Evolutionary conservation across 2,888 invertebrate genomes (phyloP).

Genomic region (Cosmia trapezina): DNA sequence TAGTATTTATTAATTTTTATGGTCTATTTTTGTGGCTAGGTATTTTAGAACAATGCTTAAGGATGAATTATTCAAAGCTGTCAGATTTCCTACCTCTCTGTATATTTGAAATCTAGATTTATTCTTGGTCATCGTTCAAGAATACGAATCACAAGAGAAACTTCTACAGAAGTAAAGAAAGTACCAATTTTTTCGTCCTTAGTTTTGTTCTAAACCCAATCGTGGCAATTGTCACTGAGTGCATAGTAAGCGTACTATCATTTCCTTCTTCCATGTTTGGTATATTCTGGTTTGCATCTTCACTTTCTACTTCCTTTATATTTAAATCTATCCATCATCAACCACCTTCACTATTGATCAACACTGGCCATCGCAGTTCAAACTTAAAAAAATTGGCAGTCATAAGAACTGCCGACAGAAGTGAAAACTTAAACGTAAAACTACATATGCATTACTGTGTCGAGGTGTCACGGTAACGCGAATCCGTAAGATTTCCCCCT

Average conservation of each 20-base stretch:
- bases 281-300: neutral
- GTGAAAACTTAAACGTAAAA: no score
- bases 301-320: neutral
- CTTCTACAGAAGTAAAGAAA: neutral
- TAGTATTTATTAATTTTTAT: conserved; percentile 9
- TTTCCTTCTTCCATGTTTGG: neutral
- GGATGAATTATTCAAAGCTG: neutral
- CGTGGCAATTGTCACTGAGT: neutral
- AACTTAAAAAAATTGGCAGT: neutral
- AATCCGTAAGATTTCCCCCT: no score
- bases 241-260: neutral
- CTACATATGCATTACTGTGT: no score
- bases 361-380: no score
- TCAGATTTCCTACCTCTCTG: neutral
- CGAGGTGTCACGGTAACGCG: no score
- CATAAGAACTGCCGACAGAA: no score
- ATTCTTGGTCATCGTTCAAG: neutral
- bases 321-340: neutral
- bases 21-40: no score
- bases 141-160: neutral
- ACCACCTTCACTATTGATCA: neutral
- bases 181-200: neutral
- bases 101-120: neutral
- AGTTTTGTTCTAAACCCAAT: neutral
- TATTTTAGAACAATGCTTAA: neutral